Evolutionary conservation across 2,888 invertebrate species (phyloP).

Genomic region (Hydroisotoma schaefferi): DNA sequence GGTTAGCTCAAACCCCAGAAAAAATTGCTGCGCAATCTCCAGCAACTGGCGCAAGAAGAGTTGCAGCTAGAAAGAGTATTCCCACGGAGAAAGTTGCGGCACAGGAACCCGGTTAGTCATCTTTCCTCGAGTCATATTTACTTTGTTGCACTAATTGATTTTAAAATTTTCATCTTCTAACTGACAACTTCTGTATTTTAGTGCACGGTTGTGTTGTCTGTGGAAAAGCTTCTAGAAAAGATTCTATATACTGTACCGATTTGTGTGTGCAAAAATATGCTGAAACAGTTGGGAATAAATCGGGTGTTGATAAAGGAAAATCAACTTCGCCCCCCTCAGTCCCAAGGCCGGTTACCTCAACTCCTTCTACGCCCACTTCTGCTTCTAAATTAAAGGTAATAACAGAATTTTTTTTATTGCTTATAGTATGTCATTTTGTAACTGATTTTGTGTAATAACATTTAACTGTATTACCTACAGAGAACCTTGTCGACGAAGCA

Average conservation of each 20-base stretch:
- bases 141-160: not conserved
- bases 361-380: constrained; percentile 2
- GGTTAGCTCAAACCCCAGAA: constrained; percentile 16
- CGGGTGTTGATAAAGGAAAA: constrained; percentile 55
- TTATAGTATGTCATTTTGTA: too few species aligned
- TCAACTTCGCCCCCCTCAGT: constrained; percentile 39
- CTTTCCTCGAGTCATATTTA: not conserved
- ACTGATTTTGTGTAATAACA: not conserved
- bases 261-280: constrained; percentile 81
- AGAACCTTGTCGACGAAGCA: constrained; percentile 22
- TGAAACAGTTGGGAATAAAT: constrained; percentile 47
- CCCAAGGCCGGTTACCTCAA: constrained; percentile 8
- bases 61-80: constrained; percentile 7
- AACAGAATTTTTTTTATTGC: not conserved
- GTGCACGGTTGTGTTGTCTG: constrained; percentile 67
- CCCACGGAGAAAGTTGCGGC: constrained; percentile 8
- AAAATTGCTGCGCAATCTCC: constrained; percentile 22
- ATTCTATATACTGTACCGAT: constrained; percentile 85
- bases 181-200: too few species aligned
- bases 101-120: not conserved
- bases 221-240: constrained; percentile 69
- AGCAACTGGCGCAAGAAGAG: not conserved
- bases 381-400: constrained; percentile 21
- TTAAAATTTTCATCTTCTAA: not conserved
- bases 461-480: constrained; percentile 1